Evolutionary conservation across 2,888 invertebrate species (phyloP), one percentile per base, ranked within the genome.

Genomic region (Phyto melanocephala): DNA sequence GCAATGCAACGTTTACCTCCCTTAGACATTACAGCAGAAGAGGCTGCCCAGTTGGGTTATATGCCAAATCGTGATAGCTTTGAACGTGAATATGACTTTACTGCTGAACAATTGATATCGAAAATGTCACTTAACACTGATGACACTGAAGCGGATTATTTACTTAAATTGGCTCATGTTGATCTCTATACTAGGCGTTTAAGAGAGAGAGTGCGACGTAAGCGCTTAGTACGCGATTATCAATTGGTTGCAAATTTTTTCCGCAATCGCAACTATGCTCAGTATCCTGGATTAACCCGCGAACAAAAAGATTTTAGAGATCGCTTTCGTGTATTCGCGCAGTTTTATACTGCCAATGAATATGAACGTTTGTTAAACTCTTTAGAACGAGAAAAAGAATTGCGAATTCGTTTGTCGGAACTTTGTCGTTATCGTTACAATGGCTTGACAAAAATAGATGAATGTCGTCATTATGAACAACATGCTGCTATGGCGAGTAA

Each of bases 41-140:
- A 99, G 92, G 97, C 98, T 37, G 93, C 95, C 40, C 95, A 97
- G 87, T 92, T 99, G 10, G 97, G 97, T 1, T 99, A 98, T 88
- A 98, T 98, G 96, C 96, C 98, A 2, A 96, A 97, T 89, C 93
- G 98, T 89, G 98, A 98, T 93, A 98, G 98, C 90, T 99, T 98
- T 92, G 98, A 98, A 92, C 94, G 96, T 91, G 98, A 99, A 91
- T 98, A 96, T 91, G 98, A 98, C 89, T 95, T 95, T 88, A 96
- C 96, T 86, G 98, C 98, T 7, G 99, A 99, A 91, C 94, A 95
- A 87, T 92, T 98, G 86, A 96, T 98, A 86, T 97, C 98, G 5
- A 95, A 95, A 56, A 92, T 98, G 78, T 94, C 95, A 68, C 91
- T 98, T 13, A 96, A 95, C 89, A 94, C 95, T 37, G 97, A 98